These are phyloP conservation scores for Anguilla japonica DNA, from an alignment of 2,113 vertebrate genomes.

Conservation along the genomic window DNA sequence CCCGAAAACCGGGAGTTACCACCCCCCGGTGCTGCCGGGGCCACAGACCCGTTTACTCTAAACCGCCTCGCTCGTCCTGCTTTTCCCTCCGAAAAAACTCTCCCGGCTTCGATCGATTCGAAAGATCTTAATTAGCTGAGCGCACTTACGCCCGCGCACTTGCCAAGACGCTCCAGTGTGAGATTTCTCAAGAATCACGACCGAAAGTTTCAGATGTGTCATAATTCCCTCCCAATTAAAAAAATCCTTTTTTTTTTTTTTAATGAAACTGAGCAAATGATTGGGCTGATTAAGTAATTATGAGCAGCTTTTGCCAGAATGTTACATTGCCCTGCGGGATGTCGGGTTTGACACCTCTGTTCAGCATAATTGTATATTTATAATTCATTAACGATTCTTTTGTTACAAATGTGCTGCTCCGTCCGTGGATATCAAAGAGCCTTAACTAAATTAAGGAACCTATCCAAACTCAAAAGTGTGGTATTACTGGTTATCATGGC, in stretches of 20 bases:
- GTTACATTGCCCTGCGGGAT: background rate
- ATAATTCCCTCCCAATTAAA: background rate
- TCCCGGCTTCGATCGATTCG: background rate
- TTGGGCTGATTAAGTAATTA: background rate
- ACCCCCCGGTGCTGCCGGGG: background rate
- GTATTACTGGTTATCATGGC: background rate
- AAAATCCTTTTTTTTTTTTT: background rate
- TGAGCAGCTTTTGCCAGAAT: background rate
- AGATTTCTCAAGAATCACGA: background rate
- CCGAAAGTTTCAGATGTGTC: background rate
- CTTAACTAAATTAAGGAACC: background rate
- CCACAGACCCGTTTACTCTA: background rate
- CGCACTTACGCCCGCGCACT: background rate
- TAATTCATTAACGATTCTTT: background rate
- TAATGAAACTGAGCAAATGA: background rate
- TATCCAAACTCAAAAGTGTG: background rate
- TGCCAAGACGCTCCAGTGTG: background rate
- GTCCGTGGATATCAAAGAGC: background rate
- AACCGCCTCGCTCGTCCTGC: background rate
- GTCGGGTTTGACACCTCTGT: background rate
- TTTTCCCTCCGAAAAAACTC: background rate
- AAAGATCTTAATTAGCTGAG: background rate
- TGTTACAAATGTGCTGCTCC: background rate
- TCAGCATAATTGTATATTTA: background rate
- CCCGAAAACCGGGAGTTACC: background rate